These are phyloP conservation scores for Temnopleurus reevesii DNA, from an alignment of 53 echinoderm and acorn worm species.

Conservation along the genomic window DNA sequence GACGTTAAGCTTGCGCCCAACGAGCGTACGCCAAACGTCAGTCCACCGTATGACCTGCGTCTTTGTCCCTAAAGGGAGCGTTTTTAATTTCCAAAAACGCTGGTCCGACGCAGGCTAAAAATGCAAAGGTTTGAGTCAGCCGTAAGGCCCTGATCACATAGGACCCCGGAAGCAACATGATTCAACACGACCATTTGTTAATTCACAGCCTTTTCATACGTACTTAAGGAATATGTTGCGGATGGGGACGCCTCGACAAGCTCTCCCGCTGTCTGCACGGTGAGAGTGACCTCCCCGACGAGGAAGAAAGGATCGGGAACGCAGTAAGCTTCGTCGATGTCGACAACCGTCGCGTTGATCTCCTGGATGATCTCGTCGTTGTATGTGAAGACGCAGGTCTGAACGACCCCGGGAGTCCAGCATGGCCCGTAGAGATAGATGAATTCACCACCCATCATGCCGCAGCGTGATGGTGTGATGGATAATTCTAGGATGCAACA, in stretches of 20 bases:
- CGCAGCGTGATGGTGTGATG: slow-evolving; percentile 52
- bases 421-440: slow-evolving; percentile 68
- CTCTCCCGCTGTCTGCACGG: not conserved
- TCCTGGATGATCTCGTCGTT: slow-evolving; percentile 49
- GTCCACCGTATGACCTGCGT: too few species aligned
- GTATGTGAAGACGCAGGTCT: slow-evolving; percentile 52
- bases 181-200: too few species aligned
- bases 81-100: too few species aligned
- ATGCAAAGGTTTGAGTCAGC: too few species aligned
- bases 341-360: slow-evolving; percentile 28
- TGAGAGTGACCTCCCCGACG: slow-evolving; percentile 66
- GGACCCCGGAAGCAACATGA: too few species aligned
- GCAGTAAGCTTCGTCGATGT: slow-evolving; percentile 62
- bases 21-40: too few species aligned
- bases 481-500: not conserved
- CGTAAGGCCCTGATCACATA: too few species aligned
- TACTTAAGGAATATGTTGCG: not conserved
- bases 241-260: not conserved
- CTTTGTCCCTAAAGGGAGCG: too few species aligned
- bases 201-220: too few species aligned
- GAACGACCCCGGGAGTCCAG: not conserved
- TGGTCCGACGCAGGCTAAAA: too few species aligned
- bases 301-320: slow-evolving; percentile 84
- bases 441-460: slow-evolving; percentile 72
- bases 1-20: too few species aligned